phyloP scores from a whole-genome alignment of 2,113 vertebrate genomes.

The Callopanchax toddi region DNA sequence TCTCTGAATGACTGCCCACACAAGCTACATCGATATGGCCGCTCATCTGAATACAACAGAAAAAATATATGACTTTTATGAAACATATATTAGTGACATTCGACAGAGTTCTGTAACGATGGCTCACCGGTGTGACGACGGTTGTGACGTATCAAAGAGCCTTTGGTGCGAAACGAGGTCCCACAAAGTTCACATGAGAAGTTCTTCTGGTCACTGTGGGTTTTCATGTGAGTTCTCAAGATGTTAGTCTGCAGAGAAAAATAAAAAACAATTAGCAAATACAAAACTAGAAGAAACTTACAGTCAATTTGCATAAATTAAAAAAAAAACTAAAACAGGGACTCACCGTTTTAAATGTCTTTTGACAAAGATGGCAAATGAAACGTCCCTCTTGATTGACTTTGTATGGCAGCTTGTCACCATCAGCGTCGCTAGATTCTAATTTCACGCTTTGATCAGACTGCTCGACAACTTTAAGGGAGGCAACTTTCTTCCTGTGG shows the following conservation, averaged over 20 bases:
- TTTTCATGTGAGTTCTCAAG: conserved; percentile 95
- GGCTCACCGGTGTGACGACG: conserved; percentile 93
- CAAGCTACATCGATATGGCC: conserved; percentile 93
- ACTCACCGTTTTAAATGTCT: conserved; percentile 96
- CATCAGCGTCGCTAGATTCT: conserved; percentile 66
- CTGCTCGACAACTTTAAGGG: conserved; percentile 48
- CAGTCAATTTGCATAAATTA: not conserved
- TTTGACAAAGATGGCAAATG: conserved; percentile 89
- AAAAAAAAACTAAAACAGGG: not conserved
- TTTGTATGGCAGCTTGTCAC: conserved; percentile 80
- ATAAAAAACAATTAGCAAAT: not conserved
- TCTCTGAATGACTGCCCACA: conserved; percentile 97
- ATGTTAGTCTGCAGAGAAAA: conserved; percentile 86
- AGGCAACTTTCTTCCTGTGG: conserved; percentile 60
- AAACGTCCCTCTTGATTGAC: conserved; percentile 90
- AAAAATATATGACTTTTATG: not conserved
- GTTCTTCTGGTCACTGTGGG: conserved; percentile 94
- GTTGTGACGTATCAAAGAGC: conserved; percentile 95
- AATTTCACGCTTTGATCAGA: conserved; percentile 59
- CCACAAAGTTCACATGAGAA: conserved; percentile 92
- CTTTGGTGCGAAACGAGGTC: conserved; percentile 94
- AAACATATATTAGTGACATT: not conserved
- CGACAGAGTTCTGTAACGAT: not conserved
- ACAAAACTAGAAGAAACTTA: conserved; percentile 2
- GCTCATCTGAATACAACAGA: conserved; percentile 84